Evolutionary conservation across 2,797 vertebrate genomes (phyloP).

Genomic region (Sylvia borin): DNA sequence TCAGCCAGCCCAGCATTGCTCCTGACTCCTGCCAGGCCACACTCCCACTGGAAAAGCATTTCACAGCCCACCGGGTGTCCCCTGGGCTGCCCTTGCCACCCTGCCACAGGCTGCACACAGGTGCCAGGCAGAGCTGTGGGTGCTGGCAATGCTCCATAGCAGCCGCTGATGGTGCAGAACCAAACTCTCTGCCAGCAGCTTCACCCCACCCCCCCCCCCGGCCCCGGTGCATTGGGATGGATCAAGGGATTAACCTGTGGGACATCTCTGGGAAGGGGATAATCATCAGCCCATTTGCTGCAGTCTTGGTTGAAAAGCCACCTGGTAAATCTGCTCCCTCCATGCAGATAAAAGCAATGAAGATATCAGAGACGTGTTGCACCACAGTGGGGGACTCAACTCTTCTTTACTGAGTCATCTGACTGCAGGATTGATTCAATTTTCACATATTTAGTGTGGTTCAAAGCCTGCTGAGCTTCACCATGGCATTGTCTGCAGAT

Average conservation of each 20-base stretch:
- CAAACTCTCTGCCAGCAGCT: accelerated
- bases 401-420: conserved; percentile 60
- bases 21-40: not conserved
- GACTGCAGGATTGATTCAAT: conserved; percentile 61
- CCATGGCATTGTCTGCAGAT: not conserved
- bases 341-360: conserved; percentile 62
- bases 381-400: conserved; percentile 38
- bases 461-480: conserved; percentile 54
- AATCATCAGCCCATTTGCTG: conserved; percentile 51
- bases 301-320: conserved; percentile 9
- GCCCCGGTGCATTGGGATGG: not conserved
- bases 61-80: not conserved
- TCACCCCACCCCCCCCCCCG: not conserved
- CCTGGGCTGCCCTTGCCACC: not conserved
- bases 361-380: conserved; percentile 60
- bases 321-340: conserved; percentile 33
- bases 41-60: not conserved
- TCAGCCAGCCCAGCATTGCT: not conserved
- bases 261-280: conserved; percentile 38
- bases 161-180: accelerated
- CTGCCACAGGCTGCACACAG: accelerated
- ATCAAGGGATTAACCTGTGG: conserved; percentile 54
- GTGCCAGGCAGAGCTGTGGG: not conserved
- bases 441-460: conserved; percentile 57
- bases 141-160: not conserved